Percentiles rank a stretch among this genome's conserved stretches.
phyloP scores from a whole-genome alignment of 1,140 invertebrate species.

The Manduca sexta region DNA sequence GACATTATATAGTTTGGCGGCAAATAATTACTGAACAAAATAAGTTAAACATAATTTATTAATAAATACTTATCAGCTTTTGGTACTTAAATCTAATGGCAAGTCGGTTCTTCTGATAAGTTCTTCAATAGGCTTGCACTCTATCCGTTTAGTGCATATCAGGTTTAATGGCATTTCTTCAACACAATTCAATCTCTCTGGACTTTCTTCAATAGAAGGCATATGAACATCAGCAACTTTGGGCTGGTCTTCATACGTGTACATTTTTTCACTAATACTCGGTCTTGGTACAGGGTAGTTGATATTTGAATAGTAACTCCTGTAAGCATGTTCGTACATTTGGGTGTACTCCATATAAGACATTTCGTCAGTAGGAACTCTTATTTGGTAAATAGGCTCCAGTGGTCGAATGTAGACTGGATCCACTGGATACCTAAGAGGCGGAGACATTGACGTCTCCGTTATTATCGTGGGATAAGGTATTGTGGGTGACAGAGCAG shows the following conservation, averaged over 20 bases:
- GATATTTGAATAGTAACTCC: conserved; percentile 44
- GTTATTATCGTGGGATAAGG: conserved; percentile 21
- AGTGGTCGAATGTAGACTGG: conserved; percentile 37
- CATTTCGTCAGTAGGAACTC: conserved; percentile 53
- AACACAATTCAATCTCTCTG: conserved; percentile 12
- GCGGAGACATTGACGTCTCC: conserved; percentile 12
- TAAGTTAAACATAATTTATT: conserved; percentile 28
- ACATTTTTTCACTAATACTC: conserved; percentile 40
- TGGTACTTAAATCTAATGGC: conserved; percentile 69
- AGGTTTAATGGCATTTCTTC: conserved; percentile 53
- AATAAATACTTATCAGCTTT: conserved; percentile 38
- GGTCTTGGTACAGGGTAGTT: conserved; percentile 40
- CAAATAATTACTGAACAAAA: too few relatives aligned
- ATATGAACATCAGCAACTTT: conserved; percentile 27
- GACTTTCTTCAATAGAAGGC: conserved; percentile 9
- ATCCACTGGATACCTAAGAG: conserved; percentile 20
- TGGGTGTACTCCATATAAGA: conserved; percentile 56
- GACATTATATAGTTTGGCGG: too few relatives aligned
- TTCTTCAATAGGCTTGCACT: conserved; percentile 47
- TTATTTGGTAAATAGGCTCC: conserved; percentile 39
- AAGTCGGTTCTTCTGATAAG: conserved; percentile 55
- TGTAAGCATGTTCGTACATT: conserved; percentile 59
- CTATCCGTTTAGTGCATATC: conserved; percentile 47
- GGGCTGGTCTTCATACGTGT: conserved; percentile 31
- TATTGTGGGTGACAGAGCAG: conserved; percentile 27